These are phyloP conservation scores for Heliconius charithonia DNA, from an alignment of 2,888 invertebrate genomes.

Conservation along the genomic window DNA sequence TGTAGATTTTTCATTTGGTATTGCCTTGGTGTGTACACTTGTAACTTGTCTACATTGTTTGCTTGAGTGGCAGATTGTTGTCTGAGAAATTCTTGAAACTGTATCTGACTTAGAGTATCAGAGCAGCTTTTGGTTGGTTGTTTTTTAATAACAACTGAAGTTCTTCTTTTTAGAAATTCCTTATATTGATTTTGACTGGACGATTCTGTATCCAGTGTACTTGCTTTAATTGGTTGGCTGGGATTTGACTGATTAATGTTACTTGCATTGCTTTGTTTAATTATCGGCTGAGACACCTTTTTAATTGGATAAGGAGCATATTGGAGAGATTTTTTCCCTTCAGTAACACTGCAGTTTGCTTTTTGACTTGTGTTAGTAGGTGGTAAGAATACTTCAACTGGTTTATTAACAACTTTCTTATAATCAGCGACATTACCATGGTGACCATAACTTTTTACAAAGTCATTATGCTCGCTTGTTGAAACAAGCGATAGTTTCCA, in stretches of 20 bases:
- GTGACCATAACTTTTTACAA: constrained; percentile 45
- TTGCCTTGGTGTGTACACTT: not conserved
- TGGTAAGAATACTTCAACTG: not conserved
- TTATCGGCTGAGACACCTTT: constrained; percentile 4
- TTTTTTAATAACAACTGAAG: constrained; percentile 5
- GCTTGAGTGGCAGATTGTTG: not conserved
- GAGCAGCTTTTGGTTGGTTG: constrained; percentile 21
- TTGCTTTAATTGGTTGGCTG: constrained; percentile 7
- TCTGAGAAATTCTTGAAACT: constrained; percentile 42
- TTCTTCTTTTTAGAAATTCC: constrained; percentile 21
- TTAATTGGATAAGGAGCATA: constrained; percentile 3
- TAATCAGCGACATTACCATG: not conserved
- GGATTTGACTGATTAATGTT: not conserved
- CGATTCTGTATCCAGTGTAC: constrained; percentile 2
- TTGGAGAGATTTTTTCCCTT: constrained; percentile 8
- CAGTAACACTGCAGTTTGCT: constrained; percentile 6
- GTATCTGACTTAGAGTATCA: constrained; percentile 40
- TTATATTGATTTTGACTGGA: constrained; percentile 40
- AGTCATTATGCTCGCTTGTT: constrained; percentile 51
- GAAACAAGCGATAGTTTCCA: constrained; percentile 52
- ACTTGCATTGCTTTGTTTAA: not conserved
- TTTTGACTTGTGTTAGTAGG: not conserved
- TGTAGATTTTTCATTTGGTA: constrained; percentile 1
- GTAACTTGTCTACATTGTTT: not conserved
- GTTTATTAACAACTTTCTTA: constrained; percentile 11